Evolutionary conservation across 1,140 invertebrate species (phyloP), one percentile per base, ranked within the genome.

Genomic region (Anoplolepis gracilipes): DNA sequence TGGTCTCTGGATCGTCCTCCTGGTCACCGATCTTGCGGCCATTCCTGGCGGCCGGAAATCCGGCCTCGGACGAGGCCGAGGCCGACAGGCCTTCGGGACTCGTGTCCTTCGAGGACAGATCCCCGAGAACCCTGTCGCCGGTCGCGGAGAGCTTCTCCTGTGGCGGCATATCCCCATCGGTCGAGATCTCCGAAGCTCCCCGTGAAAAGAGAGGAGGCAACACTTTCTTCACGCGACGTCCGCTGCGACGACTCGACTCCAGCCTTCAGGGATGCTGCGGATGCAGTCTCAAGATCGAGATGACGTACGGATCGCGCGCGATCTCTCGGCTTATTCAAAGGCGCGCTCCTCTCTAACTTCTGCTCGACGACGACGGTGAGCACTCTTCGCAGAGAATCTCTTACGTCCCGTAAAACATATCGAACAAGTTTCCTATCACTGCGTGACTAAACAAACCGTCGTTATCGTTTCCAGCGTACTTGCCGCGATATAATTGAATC

Each of bases 111-210:
- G 84, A 33, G 22, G 61, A 25, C 1, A 87, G 8, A 19, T 89
- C 49, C 57, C 76, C 42, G n/a, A 42, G 22, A 16, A 25, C 13
- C 46, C 57, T 3, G 16, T 59, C 0, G 75, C 59, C 0, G 78
- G 39, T 1, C 5, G 70, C 72, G 10, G 57, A 72, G 13, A 91
- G 87, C 22, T 91, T 91, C 42, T 92, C 91, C 22, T 92, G 91
- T 6, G 91, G 91, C 3, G 91, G 87, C 91, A 92, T 85, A 6
- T 90, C 85, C 13, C 28, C 11, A 19, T 30, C 78, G 4, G 67
- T 10, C 46, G 64, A 49, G 10, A 79, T 10, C 81, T 81, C 30
- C 55, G 62, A 49, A 6, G 28, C 53, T 77, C 61, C 64, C 16
- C 53, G 53, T 1, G 42, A 49, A 19, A 39, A 62, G 5, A 77